Base-by-base conservation (phyloP, 2,113 vertebrate genomes). In the Psettodes erumei region DNA sequence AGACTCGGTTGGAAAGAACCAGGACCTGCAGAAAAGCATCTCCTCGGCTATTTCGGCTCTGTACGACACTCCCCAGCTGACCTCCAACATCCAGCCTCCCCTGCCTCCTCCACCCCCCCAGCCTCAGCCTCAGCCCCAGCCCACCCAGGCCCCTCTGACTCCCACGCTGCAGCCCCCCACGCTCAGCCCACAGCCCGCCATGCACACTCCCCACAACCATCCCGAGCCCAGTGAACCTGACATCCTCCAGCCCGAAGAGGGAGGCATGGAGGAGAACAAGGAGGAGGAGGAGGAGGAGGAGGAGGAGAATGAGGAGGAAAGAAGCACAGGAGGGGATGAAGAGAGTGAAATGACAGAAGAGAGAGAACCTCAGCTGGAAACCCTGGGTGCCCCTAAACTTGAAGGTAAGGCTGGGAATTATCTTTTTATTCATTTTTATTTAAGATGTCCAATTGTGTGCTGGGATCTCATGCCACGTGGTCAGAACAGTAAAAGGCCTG, bases 1-100 rank as follows among this genome's bases (percentile, higher is more conserved):
- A 60, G 96, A 98, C 85, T 98, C 96, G 0, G 96, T 98, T 0
- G 95, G 96, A 77, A 97, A 97, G 92, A 98, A 98, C 88, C 95
- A 97, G 87, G 97, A 98, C 82, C 94, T 98, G 27, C 97, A 98
- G 90, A 97, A 97, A 85, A 97, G 96, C 92, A 98, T 98, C 75
- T 96, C 96, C 23, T 97, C 96, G 0, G 96, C 96, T 70, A 98
- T 98, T 82, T 98, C 96, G 0, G 96, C 96, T 37, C 93, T 98
- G 5, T 96, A 98, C 0, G 96, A 98, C 77, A 97, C 96, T 0
- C 94, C 95, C 1, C 94, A 96, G 93, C 89, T 96, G 3, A 83
- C 88, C 0, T 84, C 91, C 1, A 90, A 92, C 60, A 82, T 91
- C 55, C 89, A 91, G 59, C 11, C 69, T 58, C 73, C 43, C 9